These are phyloP conservation scores for Charina bottae DNA, from an alignment of 2,113 vertebrate genomes.

Conservation along the genomic window DNA sequence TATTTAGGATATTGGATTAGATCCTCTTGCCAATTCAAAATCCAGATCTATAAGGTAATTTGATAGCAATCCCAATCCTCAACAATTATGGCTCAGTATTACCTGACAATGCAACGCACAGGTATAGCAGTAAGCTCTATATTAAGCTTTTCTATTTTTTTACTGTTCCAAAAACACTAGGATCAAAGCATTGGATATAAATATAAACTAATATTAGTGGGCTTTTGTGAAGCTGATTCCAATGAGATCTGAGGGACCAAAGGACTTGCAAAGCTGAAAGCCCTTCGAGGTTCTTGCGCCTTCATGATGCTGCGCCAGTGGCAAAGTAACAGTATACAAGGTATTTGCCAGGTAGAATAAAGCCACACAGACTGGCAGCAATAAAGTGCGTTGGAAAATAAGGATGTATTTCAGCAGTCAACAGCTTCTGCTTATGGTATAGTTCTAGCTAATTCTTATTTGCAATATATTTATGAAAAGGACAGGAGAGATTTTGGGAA, in stretches of 20 bases:
- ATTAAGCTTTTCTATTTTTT: background rate
- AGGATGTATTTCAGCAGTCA: background rate
- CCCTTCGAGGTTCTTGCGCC: background rate
- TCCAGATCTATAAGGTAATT: background rate
- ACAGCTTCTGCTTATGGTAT: background rate
- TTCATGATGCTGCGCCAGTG: background rate
- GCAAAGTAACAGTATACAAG: background rate
- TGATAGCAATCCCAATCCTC: background rate
- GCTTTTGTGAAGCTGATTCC: background rate
- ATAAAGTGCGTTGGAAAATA: background rate
- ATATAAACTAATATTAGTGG: background rate
- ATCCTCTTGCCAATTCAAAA: background rate
- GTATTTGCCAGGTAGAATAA: background rate
- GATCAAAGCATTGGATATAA: background rate
- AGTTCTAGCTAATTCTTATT: background rate
- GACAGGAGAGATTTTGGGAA: background rate
- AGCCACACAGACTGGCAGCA: background rate
- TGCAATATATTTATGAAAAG: background rate
- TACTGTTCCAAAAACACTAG: background rate
- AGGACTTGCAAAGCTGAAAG: background rate
- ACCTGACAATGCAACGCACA: background rate
- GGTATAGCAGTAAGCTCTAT: background rate
- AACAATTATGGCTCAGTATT: background rate
- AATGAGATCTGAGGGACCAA: background rate
- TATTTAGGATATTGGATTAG: background rate